phyloP scores from a whole-genome alignment of 2,113 vertebrate genomes.

The Coptodon rendalli region DNA sequence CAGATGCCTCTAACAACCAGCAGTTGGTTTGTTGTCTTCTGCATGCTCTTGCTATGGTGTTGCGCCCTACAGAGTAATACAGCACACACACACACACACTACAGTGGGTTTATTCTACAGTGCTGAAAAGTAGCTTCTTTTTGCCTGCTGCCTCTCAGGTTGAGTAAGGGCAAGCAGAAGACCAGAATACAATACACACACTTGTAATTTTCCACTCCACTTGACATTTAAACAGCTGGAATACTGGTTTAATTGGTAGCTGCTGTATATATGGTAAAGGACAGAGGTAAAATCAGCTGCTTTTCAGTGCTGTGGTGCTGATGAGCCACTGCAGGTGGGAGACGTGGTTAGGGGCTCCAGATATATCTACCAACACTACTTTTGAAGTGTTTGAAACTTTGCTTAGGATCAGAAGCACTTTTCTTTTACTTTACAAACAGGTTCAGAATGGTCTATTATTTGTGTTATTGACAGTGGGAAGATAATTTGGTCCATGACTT shows the following conservation, averaged over 20 bases:
- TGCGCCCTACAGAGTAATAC: constrained; percentile 46
- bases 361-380: constrained; percentile 56
- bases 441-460: neutral
- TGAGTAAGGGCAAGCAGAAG: neutral
- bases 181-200: neutral
- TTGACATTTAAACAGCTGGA: neutral
- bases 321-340: constrained; percentile 31
- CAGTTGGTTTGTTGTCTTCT: constrained; percentile 51
- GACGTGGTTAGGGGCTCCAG: constrained; percentile 30
- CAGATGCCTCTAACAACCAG: constrained; percentile 61
- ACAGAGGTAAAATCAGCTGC: neutral
- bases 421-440: neutral
- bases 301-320: constrained; percentile 44
- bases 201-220: neutral
- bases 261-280: neutral
- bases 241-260: neutral
- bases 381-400: neutral
- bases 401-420: neutral
- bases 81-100: constrained; percentile 1
- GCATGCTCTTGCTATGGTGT: constrained; percentile 62
- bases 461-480: neutral
- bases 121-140: constrained; percentile 30
- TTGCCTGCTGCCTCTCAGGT: neutral
- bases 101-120: constrained; percentile 31
- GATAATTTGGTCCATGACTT: neutral